Evolutionary conservation across 2,797 vertebrate genomes (phyloP), one percentile per base, ranked within the genome.

Genomic region (Erithacus rubecula): DNA sequence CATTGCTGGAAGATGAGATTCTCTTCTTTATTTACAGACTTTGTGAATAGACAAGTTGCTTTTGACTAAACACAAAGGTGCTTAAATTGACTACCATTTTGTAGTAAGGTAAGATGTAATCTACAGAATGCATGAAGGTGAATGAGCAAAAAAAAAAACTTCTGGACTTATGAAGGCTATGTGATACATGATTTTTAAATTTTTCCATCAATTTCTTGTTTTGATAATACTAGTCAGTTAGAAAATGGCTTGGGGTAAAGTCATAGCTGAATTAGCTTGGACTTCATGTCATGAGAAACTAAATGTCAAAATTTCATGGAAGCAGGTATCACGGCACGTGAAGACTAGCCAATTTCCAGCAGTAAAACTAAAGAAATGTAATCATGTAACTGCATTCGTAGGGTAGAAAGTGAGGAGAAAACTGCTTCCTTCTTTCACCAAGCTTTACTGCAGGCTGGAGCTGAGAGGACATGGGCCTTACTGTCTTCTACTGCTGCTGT

Each of bases 71-170:
- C 23, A 11, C 5, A 41, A 17, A 29, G 62, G 23, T 46, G 15
- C 27, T 41, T 62, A 30, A 44, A 20, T 27, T 70, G 52, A 43
- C 7, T 24, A 10, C 5, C 0, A 1, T 12, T 79, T 44, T 49
- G 2, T 72, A n/a, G 26, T 79, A 70, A 24, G 8, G 9, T 37
- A n/a, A 2, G 1, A 39, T 1, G 1, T 47, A 17, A 23, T 26
- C 15, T 52, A 5, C 22, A 27, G 64, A 36, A n/a, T 55, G 1
- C 12, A 3, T 55, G n/a, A 79, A 63, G 12, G 15, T 68, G 11
- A 59, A 51, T 34, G 13, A 34, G 16, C 22, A 24, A 44, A 55
- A 78, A 60, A 78, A 83, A 67, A 23, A 20, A n/a, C n/a, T 24
- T 44, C 24, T 36, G 29, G 24, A 7, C 18, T 49, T 65, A 2